Base-by-base conservation (phyloP, 2,888 invertebrate species). In the Epinotia ramella region DNA sequence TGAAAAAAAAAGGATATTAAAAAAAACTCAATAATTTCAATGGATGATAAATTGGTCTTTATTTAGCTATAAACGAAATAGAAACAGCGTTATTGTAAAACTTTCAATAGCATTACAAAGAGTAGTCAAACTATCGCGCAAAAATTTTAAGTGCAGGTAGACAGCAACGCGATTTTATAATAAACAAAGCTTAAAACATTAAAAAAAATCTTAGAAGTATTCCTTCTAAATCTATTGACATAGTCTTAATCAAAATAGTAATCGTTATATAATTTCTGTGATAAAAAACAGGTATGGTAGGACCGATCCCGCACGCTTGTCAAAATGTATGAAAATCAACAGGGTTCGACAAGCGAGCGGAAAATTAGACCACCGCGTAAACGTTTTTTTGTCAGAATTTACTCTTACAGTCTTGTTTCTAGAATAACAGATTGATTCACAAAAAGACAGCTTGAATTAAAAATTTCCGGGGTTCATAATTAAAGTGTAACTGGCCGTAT, bases 41-140 rank as follows among this genome's bases (percentile, higher is more conserved):
- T 80, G 83, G 81, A 81, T 84, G 84, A 87, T 90, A 90, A 92
- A 93, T 93, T 93, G 93, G 92, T 93, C 93, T 93, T 93, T 93
- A 93, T 93, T 92, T 82, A 88, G 83, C 89, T 89, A 89, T 81
- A 81, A 91, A 88, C 86, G 81, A 84, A 90, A 88, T 84, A 79
- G 81, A 84, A 82, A 82, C 80, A 82, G 83, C 84, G 77, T 79
- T 81, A 44, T 76, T 81, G 77, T 73, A 80, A 79, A 79, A 78
- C 77, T 78, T 56, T 44, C 24, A n/a, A 1, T 53, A 40, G 33
- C 40, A 44, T 18, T 57, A 69, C 6, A 69, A 69, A 49, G 16
- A 33, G 16, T 40, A 57, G 53, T 65, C n/a, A 53, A 59, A 59
- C 24, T 46, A 46, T 46, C 46, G 18, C 46, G 18, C 18, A 28